phyloP scores from a whole-genome alignment of 2,113 vertebrate species.

The Xenopus borealis region DNA sequence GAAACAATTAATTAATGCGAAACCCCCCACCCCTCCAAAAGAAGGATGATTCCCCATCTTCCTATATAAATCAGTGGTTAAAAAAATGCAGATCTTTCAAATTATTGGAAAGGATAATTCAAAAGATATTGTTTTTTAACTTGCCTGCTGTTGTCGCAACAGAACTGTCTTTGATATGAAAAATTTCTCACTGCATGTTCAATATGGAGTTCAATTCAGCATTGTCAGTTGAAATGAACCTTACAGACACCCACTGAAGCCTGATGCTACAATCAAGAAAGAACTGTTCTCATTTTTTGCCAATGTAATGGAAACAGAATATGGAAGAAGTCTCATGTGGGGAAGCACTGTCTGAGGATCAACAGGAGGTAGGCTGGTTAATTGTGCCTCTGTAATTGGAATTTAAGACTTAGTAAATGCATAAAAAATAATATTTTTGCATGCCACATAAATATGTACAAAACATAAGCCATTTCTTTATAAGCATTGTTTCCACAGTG shows the following conservation, averaged over 20 bases:
- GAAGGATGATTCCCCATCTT: no score
- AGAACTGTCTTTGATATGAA: slow-evolving; percentile 25
- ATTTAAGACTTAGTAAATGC: slow-evolving; percentile 15
- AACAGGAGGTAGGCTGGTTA: slow-evolving; percentile 49
- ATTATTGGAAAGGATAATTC: no score
- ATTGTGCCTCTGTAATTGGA: slow-evolving; percentile 49
- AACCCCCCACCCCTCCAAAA: no score
- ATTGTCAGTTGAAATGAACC: slow-evolving; percentile 43
- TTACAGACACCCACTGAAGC: slow-evolving; percentile 38
- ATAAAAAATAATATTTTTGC: slow-evolving; percentile 36
- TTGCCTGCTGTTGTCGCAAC: slow-evolving; percentile 37
- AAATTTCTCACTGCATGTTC: slow-evolving; percentile 30
- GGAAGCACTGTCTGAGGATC: slow-evolving; percentile 50
- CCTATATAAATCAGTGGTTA: no score
- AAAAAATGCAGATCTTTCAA: no score
- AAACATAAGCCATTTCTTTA: slow-evolving; percentile 21
- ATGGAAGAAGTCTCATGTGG: slow-evolving; percentile 48
- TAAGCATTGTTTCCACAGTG: slow-evolving; percentile 20
- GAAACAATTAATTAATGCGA: no score
- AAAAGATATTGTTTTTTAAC: background rate
- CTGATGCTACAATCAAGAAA: slow-evolving; percentile 47
- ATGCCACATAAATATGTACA: slow-evolving; percentile 34
- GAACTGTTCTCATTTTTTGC: slow-evolving; percentile 51
- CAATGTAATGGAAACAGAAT: slow-evolving; percentile 49
- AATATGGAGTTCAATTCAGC: slow-evolving; percentile 40